phyloP scores from a whole-genome alignment of 2,113 vertebrate genomes.

The Spea multiplicata region DNA sequence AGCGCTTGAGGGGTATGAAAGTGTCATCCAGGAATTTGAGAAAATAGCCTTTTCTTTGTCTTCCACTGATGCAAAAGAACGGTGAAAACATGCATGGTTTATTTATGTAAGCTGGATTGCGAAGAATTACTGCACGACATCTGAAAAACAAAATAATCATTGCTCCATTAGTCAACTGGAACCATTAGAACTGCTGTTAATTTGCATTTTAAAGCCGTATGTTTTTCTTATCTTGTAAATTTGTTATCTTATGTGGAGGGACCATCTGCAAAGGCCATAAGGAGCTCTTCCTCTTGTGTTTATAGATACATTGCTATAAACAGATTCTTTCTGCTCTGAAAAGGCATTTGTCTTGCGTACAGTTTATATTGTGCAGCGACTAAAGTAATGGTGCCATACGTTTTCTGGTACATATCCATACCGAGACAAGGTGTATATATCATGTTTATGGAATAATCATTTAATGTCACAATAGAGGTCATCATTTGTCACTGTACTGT shows the following conservation, averaged over 20 bases:
- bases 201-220: constrained; percentile 48
- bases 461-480: constrained; percentile 7
- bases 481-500: too few relatives aligned
- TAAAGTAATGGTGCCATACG: constrained; percentile 43
- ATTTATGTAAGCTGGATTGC: constrained; percentile 38
- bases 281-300: constrained; percentile 49
- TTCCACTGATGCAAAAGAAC: constrained; percentile 1
- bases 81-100: constrained; percentile 26
- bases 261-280: constrained; percentile 53
- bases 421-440: constrained; percentile 4
- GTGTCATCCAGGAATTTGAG: constrained; percentile 23
- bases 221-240: constrained; percentile 47
- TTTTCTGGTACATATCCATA: constrained; percentile 7
- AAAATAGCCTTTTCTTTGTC: constrained; percentile 11
- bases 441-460: constrained; percentile 21
- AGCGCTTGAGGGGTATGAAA: constrained; percentile 29
- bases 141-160: constrained; percentile 32
- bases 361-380: constrained; percentile 46
- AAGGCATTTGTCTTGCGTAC: constrained; percentile 42
- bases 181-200: constrained; percentile 33
- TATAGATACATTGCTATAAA: constrained; percentile 50
- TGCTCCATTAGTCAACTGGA: constrained; percentile 45
- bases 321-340: constrained; percentile 44
- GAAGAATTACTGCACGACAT: constrained; percentile 23
- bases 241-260: constrained; percentile 38